Percentiles rank a stretch among this genome's conserved stretches.
phyloP scores from a whole-genome alignment of 2,113 vertebrate genomes.

The Petroica traversi region DNA sequence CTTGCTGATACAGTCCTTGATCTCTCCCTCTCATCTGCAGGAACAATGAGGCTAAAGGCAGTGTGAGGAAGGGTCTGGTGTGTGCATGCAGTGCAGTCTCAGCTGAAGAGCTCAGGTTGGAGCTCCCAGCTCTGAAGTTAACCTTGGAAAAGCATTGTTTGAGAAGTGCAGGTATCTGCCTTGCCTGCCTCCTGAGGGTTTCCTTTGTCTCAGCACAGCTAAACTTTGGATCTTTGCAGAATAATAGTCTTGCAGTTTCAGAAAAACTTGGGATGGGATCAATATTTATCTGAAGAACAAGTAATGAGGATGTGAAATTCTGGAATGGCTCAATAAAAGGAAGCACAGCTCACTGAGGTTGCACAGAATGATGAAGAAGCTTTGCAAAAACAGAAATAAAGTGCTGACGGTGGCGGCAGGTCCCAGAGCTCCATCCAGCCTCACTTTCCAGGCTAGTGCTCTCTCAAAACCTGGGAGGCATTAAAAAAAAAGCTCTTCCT shows the following conservation, averaged over 20 bases:
- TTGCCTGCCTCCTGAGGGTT: background rate
- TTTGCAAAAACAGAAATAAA: background rate
- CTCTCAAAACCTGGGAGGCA: background rate
- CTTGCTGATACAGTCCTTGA: background rate
- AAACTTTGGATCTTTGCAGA: background rate
- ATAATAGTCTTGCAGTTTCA: background rate
- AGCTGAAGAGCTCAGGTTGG: background rate
- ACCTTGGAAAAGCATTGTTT: background rate
- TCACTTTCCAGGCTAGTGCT: fast-evolving
- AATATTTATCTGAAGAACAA: background rate
- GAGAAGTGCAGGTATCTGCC: background rate
- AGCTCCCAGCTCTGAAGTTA: background rate
- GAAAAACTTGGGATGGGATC: background rate
- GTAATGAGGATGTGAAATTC: background rate
- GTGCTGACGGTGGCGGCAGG: background rate
- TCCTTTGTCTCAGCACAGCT: background rate
- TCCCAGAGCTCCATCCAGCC: background rate
- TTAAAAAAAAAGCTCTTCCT: background rate
- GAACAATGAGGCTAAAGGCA: background rate
- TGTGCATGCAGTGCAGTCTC: background rate
- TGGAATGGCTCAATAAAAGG: background rate
- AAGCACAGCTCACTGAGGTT: background rate
- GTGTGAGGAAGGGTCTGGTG: background rate
- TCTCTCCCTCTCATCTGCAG: background rate
- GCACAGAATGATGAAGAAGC: background rate